A percentile compares a stretch with the other conserved stretches of the same genome.
These are phyloP conservation scores for Atrichornis clamosus DNA, from an alignment of 2,113 vertebrate species.

Conservation along the genomic window DNA sequence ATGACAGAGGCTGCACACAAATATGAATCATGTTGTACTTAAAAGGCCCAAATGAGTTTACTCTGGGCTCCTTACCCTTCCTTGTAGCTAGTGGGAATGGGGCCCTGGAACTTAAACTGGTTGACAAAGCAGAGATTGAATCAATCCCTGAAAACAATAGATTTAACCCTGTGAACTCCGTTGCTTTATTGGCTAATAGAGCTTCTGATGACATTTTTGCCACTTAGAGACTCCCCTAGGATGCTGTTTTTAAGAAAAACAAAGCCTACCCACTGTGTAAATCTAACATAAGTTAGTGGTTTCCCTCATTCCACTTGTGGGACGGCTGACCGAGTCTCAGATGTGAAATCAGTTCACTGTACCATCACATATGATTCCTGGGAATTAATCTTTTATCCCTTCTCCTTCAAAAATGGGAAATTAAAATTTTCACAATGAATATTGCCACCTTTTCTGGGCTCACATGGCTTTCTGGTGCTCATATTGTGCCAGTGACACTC, in stretches of 20 bases:
- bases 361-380: not conserved
- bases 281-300: slow-evolving; percentile 24
- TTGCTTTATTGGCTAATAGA: not conserved
- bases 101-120: not conserved
- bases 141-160: slow-evolving; percentile 32
- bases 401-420: not conserved
- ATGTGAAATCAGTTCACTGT: not conserved
- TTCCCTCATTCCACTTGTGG: not conserved
- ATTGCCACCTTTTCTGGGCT: not conserved
- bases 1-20: not conserved
- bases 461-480: not conserved
- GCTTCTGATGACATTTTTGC: not conserved
- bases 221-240: not conserved
- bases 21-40: slow-evolving; percentile 9
- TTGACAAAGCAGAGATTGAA: slow-evolving; percentile 37
- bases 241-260: slow-evolving; percentile 42
- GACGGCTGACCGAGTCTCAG: not conserved
- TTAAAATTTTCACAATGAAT: not conserved
- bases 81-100: not conserved
- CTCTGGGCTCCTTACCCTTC: not conserved
- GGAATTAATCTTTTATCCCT: not conserved
- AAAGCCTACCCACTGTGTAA: slow-evolving; percentile 45
- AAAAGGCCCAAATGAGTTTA: not conserved
- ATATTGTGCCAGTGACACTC: not conserved
- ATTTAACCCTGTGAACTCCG: slow-evolving; percentile 35